Evolutionary conservation across 2,113 vertebrate genomes (phyloP), one percentile per base, ranked within the genome.

Genomic region (Etheostoma spectabile): DNA sequence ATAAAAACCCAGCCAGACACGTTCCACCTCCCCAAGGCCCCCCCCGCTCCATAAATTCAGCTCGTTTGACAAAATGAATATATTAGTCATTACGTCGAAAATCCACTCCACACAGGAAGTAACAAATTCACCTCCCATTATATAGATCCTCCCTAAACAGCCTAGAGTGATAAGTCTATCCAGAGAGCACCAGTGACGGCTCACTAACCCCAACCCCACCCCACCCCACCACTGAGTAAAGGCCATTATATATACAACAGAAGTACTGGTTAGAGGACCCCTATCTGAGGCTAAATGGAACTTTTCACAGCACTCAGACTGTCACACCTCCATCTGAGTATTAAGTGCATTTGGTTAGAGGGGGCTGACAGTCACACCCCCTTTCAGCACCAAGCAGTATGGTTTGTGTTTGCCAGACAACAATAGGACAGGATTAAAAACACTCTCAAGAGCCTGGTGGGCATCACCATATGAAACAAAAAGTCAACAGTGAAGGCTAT

Each of bases 41-140:
- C n/a, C n/a, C 10, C 14, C 52, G 38, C 33, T 14, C 55, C 19
- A 68, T 68, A 63, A 74, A 74, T 68, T n/a, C 63, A 56, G 2
- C 8, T 27, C 6, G 16, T 48, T 82, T 70, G 10, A 22, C 35
- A 15, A 14, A 67, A 60, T 53, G 6, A 57, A 46, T 19, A 30
- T 63, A 51, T 11, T 19, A 18, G 8, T 30, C 19, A 49, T 13
- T 6, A 19, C 56, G 10, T 33, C 7, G 14, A 67, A 53, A 75
- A 11, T 30, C 13, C 11, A 42, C 22, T 62, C 49, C 6, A 27
- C 10, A 16, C 68, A 79, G 69, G 46, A 68, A 68, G 33, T n/a
- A 46, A 55, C 53, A 74, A 19, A 51, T 77, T 45, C 8, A 57
- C 52, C 22, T 72, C 6, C 27, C 33, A 63, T 30, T 77, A 27